Conservation (phyloP, 2,113 vertebrate species). For the Upupa epops region DNA sequence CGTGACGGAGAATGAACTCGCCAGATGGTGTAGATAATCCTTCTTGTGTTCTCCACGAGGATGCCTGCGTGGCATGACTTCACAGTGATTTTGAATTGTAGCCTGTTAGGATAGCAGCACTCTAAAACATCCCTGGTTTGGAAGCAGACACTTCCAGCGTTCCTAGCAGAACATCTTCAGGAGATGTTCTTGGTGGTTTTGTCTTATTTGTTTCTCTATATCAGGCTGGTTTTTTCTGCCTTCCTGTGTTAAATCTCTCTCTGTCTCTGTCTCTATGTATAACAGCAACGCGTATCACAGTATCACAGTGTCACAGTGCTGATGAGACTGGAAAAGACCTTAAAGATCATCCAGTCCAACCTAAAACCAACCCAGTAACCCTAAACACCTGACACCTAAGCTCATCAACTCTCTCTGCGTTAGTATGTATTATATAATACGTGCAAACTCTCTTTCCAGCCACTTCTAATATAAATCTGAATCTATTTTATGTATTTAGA, state of each 20-base stretch:
- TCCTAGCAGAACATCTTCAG: neutral
- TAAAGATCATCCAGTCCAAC: too few relatives aligned
- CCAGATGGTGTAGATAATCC: neutral
- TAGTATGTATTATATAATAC: too few relatives aligned
- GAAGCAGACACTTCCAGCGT: neutral
- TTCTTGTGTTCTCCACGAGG: neutral
- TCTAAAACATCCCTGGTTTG: neutral
- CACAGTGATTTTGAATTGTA: neutral
- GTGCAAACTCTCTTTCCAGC: too few relatives aligned
- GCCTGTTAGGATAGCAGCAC: neutral
- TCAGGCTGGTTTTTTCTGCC: neutral
- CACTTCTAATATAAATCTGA: neutral
- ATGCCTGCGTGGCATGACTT: neutral
- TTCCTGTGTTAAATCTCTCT: neutral
- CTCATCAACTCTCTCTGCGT: too few relatives aligned
- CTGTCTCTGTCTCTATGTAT: too few relatives aligned
- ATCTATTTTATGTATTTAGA: too few relatives aligned
- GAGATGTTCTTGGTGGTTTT: neutral
- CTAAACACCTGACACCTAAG: too few relatives aligned
- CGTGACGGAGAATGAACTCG: neutral
- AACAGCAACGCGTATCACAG: too few relatives aligned
- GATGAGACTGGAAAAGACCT: too few relatives aligned
- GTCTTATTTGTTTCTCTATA: neutral
- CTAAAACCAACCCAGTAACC: too few relatives aligned
- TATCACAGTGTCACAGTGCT: too few relatives aligned